phyloP scores from a whole-genome alignment of 2,888 invertebrate species.

The Dexiosoma caninum region DNA sequence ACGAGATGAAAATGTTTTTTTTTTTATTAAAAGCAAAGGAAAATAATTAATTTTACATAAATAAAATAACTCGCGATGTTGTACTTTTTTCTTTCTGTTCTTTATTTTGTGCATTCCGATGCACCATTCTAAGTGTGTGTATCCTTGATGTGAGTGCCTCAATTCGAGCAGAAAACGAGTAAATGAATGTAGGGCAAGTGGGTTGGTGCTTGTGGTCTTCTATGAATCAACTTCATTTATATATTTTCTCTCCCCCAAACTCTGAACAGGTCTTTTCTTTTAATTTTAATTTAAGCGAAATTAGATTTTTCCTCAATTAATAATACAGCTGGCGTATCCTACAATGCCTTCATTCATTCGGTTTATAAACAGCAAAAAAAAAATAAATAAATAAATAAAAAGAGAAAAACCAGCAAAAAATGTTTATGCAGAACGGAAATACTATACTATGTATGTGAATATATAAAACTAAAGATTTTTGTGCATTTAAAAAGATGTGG shows the following conservation, averaged over 20 bases:
- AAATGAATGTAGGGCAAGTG: slow-evolving; percentile 61
- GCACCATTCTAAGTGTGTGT: slow-evolving; percentile 56
- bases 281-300: slow-evolving; percentile 66
- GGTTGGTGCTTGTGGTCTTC: slow-evolving; percentile 50
- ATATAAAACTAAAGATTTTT: too few relatives aligned
- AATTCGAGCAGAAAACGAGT: slow-evolving; percentile 63
- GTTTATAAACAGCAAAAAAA: slow-evolving; percentile 23
- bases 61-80: slow-evolving; percentile 53
- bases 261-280: slow-evolving; percentile 14
- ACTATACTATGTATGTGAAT: too few relatives aligned
- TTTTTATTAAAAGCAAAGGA: slow-evolving; percentile 45
- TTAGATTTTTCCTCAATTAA: slow-evolving; percentile 65
- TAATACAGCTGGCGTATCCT: slow-evolving; percentile 60
- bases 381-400: not conserved
- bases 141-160: slow-evolving; percentile 61
- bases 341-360: slow-evolving; percentile 23
- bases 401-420: not conserved
- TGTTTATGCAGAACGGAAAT: not conserved
- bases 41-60: slow-evolving; percentile 65
- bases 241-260: slow-evolving; percentile 16
- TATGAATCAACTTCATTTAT: slow-evolving; percentile 33
- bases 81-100: slow-evolving; percentile 40
- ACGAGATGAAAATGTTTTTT: not conserved
- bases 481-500: too few relatives aligned
- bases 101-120: slow-evolving; percentile 38